These are phyloP conservation scores for Platygyra sinensis DNA, from an alignment of 64 coral and sea anemone species.

Conservation along the genomic window DNA sequence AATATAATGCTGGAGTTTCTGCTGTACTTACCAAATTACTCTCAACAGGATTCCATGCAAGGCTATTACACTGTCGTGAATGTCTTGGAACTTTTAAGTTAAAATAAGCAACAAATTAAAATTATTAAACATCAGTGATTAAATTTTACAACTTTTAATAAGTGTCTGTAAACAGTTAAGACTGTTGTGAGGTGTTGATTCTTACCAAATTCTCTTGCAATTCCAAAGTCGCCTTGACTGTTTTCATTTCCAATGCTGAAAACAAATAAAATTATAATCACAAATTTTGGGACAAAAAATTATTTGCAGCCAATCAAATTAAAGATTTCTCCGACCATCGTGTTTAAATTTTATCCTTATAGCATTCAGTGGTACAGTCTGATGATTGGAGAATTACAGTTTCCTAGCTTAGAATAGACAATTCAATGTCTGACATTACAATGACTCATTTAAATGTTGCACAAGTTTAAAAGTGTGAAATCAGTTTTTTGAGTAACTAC, in stretches of 20 bases:
- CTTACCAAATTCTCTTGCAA: constrained; percentile 96
- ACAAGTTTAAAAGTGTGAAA: too few species aligned
- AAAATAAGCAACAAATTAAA: background rate
- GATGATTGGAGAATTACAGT: too few species aligned
- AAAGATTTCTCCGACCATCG: too few species aligned
- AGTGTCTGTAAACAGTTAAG: too few species aligned
- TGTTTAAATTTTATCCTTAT: too few species aligned
- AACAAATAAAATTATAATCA: background rate
- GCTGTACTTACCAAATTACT: constrained; percentile 41
- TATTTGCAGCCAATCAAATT: background rate
- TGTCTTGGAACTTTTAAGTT: constrained; percentile 84
- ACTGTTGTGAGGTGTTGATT: background rate
- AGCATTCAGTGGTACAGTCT: too few species aligned
- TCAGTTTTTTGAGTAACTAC: too few species aligned
- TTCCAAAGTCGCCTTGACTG: constrained; percentile 67
- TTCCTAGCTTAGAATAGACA: too few species aligned
- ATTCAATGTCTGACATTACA: too few species aligned
- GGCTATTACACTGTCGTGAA: constrained; percentile 68
- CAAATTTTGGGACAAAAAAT: background rate
- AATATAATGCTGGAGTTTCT: background rate
- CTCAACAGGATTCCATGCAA: constrained; percentile 65
- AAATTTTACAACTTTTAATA: background rate
- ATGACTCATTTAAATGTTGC: too few species aligned
- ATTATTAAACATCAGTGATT: background rate
- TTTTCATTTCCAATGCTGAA: constrained; percentile 81